Conservation (phyloP, 1,140 invertebrate species). For the Eurosta solidaginis region DNA sequence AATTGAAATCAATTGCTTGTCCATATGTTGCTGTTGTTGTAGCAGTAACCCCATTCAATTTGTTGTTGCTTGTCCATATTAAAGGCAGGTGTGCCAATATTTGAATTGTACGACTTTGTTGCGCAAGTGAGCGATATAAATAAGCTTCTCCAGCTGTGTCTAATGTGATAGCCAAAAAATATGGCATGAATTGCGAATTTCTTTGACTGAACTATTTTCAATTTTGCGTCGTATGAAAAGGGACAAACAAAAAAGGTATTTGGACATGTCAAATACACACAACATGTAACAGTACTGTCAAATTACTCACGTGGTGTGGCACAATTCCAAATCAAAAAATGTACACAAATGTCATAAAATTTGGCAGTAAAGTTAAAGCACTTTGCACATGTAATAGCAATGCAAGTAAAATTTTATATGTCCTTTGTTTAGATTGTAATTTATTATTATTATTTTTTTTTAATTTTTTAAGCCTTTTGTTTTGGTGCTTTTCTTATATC, state of each 20-base stretch:
- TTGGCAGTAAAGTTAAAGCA: neutral
- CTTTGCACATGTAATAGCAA: neutral
- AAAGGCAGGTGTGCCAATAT: neutral
- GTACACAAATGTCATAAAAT: neutral
- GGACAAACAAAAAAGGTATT: neutral
- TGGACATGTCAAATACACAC: neutral
- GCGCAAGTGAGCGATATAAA: neutral
- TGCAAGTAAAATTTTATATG: neutral
- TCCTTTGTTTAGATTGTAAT: slow-evolving; percentile 13
- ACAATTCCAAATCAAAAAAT: neutral
- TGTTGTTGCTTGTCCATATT: too few species aligned
- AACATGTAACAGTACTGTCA: too few species aligned
- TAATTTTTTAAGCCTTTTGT: neutral
- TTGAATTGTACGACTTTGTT: neutral
- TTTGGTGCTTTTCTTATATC: neutral
- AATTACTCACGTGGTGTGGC: neutral
- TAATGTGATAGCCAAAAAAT: neutral
- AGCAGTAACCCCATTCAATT: too few species aligned
- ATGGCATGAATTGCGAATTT: neutral
- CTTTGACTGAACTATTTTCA: neutral
- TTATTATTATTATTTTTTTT: neutral
- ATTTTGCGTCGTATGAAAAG: neutral
- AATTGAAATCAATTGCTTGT: too few species aligned
- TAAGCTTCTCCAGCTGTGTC: neutral
- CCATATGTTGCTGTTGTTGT: too few species aligned